Base-by-base conservation (phyloP, 2,888 invertebrate genomes). In the Anoncus sp. region DNA sequence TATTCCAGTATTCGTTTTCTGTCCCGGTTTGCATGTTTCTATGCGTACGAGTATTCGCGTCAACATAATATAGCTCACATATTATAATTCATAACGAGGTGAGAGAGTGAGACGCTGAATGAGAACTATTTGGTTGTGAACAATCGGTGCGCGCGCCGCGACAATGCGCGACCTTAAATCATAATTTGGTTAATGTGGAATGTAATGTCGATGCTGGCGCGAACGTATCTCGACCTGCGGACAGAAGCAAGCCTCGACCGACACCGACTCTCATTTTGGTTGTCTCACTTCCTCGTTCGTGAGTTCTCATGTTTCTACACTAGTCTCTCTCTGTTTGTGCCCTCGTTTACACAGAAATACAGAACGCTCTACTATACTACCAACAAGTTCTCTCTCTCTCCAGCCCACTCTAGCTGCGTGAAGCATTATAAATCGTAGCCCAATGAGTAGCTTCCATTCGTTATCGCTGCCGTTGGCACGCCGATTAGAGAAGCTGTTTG, bases 111-210 rank as follows among this genome's bases (percentile, higher is more conserved):
- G 65, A 62, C 62, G 81, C 82, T 84, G 86, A 86, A 88, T 83
- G 87, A 88, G 86, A 85, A 87, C 87, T 85, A 87, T 89, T 89
- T 86, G 85, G 85, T 87, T 86, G 84, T 84, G 88, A 89, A 89
- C 89, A 89, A 90, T 90, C 86, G 88, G 85, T 83, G 83, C 81
- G 84, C 78, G 66, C 71, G 72, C 70, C 76, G 76, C 87, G 87
- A 88, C 89, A 89, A 89, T 89, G 86, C 88, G 80, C 79, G 86
- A 85, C 88, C 89, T 90, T 90, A 90, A 90, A 90, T 90, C 90
- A 90, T 90, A 89, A 90, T 90, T 90, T 90, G 89, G 90, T 89
- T 90, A 89, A 90, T 90, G 89, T 87, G 90, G 90, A 90, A 90
- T 89, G 90, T 88, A 89, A 90, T 87, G 89, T 89, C 89, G 88